Evolutionary conservation across 1,140 invertebrate species (phyloP), one percentile per base, ranked within the genome.

Genomic region (Drosophila lacteicornis): DNA sequence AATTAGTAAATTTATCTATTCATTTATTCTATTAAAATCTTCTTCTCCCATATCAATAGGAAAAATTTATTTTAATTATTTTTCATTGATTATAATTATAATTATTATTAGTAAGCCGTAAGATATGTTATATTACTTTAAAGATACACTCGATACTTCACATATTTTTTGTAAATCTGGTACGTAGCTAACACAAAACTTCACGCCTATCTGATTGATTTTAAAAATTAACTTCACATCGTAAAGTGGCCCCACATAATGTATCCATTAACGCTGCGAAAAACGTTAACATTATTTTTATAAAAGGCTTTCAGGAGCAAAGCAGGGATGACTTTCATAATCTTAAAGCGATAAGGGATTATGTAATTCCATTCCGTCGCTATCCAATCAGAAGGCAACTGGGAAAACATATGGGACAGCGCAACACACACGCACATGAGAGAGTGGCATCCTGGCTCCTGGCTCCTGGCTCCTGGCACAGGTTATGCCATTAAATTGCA

Each of bases 401-500:
- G 59, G 59, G 33, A 56, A 57, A 62, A 78, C 75, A 78, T 62
- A 70, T 78, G 75, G 40, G 57, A 42, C 42, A n/a, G 30, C 15
- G 51, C 30, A 49, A 9, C 38, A 62, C n/a, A 46, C 19, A 9
- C 17, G 30, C 42, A 43, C 13, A 45, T 25, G 7, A 17, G 30
- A 49, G 30, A 42, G 63, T 9, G 46, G 56, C n/a, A 27, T 38
- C 15, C 73, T 56, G 66, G 60, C 61, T 61, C 59, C 69, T 75
- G 66, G 60, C 61, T 61, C 59, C 69, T 75, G 75, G 75, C 61
- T 61, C 59, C 69, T 75, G 75, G 75, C 80, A 74, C 57, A 75
- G 80, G 84, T 84, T 84, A 78, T 84, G 65, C 80, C 68, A 88
- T 84, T 87, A 88, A 87, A 84, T 75, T 84, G 84, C 84, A 88